Evolutionary conservation across 2,113 vertebrate genomes (phyloP).

Genomic region (Ailuropoda melanoleuca): DNA sequence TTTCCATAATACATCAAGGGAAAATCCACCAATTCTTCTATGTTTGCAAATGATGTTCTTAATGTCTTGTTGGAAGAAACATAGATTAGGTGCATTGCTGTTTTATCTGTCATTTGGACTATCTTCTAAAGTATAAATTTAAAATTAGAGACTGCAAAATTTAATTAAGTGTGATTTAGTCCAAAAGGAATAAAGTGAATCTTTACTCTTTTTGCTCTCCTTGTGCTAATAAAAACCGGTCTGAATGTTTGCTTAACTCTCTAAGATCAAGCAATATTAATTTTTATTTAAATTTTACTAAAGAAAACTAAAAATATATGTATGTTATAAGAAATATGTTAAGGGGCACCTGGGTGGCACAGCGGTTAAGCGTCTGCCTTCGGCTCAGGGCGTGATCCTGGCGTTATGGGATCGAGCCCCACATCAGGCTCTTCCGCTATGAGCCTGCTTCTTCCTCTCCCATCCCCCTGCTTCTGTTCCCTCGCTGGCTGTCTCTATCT

Average conservation of each 20-base stretch:
- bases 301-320: background rate
- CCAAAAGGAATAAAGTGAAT: background rate
- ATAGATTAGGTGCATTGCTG: fast-evolving
- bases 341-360: too few relatives aligned
- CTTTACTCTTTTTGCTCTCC: background rate
- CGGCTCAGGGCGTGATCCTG: too few relatives aligned
- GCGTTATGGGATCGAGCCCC: too few relatives aligned
- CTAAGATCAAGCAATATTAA: background rate
- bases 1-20: background rate
- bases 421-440: too few relatives aligned
- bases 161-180: background rate
- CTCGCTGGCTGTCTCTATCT: too few relatives aligned
- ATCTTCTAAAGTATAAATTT: background rate
- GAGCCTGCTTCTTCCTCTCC: too few relatives aligned
- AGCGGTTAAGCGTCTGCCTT: too few relatives aligned
- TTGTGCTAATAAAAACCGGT: background rate
- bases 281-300: background rate
- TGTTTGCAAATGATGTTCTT: background rate
- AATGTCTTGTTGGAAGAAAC: background rate
- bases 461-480: too few relatives aligned
- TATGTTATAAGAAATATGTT: background rate
- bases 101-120: background rate
- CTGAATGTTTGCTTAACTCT: background rate
- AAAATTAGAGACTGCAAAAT: background rate
- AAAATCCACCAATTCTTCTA: background rate